phyloP scores from a whole-genome alignment of 2,888 invertebrate genomes.

The Plutella xylostella region DNA sequence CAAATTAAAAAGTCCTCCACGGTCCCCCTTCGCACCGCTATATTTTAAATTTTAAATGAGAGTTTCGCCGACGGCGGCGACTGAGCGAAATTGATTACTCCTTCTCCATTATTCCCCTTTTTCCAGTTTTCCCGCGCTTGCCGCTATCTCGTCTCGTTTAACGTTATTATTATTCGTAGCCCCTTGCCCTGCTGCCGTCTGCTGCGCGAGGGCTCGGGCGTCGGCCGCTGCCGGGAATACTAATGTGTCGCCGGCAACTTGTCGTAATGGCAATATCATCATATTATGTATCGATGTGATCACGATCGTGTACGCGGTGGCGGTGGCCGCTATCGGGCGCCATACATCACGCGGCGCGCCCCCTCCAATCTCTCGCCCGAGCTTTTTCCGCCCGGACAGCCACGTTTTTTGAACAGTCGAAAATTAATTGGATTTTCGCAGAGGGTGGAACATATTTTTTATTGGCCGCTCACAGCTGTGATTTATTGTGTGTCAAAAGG shows the following conservation, averaged over 20 bases:
- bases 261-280: no score
- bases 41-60: conserved; percentile 68
- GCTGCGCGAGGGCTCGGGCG: conserved; percentile 21
- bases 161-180: conserved; percentile 53
- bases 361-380: conserved; percentile 28
- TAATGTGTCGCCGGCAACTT: not conserved
- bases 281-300: no score
- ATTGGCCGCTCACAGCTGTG: conserved; percentile 65
- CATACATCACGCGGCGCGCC: conserved; percentile 21
- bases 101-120: conserved; percentile 67
- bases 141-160: conserved; percentile 58
- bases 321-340: no score
- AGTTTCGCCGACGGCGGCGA: conserved; percentile 54
- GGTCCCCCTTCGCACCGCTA: conserved; percentile 48
- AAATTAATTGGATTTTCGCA: conserved; percentile 70
- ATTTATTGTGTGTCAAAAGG: conserved; percentile 69
- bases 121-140: conserved; percentile 55
- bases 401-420: conserved; percentile 62
- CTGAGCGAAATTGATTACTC: conserved; percentile 69
- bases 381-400: conserved; percentile 58
- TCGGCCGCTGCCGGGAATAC: conserved; percentile 1
- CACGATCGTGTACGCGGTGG: no score
- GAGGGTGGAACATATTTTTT: conserved; percentile 70
- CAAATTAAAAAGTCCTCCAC: conserved; percentile 67
- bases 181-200: conserved; percentile 17